Conservation (phyloP, 2,888 invertebrate genomes). For the Thera britannica region DNA sequence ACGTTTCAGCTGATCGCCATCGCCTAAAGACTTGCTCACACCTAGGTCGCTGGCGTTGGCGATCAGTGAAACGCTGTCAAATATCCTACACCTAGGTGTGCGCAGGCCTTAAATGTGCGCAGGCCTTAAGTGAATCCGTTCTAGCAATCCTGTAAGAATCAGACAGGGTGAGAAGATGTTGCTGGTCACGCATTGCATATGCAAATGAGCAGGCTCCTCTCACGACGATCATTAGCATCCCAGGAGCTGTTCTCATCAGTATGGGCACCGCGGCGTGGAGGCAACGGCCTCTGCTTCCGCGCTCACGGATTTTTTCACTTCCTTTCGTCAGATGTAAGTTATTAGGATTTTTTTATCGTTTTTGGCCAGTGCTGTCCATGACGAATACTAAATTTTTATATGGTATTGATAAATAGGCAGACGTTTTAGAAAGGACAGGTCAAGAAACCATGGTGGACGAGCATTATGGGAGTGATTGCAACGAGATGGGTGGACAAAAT, state of each 20-base stretch:
- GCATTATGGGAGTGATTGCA: no score
- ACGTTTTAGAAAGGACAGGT: no score
- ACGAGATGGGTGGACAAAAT: no score
- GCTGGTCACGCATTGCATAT: conserved; percentile 49
- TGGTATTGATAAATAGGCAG: neutral
- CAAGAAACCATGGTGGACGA: no score
- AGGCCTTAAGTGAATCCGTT: no score
- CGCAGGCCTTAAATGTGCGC: no score
- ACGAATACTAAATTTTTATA: conserved; percentile 1
- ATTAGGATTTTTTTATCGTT: conserved; percentile 36
- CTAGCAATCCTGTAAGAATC: neutral
- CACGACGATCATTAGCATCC: conserved; percentile 63
- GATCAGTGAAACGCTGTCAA: no score
- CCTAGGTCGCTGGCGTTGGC: no score
- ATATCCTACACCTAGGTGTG: no score
- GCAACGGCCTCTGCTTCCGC: conserved; percentile 75
- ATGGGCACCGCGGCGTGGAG: conserved; percentile 62
- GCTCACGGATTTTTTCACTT: conserved; percentile 65
- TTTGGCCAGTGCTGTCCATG: conserved; percentile 31
- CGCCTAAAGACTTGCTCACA: no score
- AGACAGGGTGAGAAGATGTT: conserved; percentile 24
- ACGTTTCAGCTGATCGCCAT: no score
- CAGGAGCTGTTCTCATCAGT: conserved; percentile 52
- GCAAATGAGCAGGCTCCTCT: conserved; percentile 48
- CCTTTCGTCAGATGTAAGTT: conserved; percentile 54